Percentiles rank a stretch among this genome's conserved stretches.
Evolutionary conservation across 2,888 invertebrate species (phyloP).

Genomic region (Oscheius onirici): DNA sequence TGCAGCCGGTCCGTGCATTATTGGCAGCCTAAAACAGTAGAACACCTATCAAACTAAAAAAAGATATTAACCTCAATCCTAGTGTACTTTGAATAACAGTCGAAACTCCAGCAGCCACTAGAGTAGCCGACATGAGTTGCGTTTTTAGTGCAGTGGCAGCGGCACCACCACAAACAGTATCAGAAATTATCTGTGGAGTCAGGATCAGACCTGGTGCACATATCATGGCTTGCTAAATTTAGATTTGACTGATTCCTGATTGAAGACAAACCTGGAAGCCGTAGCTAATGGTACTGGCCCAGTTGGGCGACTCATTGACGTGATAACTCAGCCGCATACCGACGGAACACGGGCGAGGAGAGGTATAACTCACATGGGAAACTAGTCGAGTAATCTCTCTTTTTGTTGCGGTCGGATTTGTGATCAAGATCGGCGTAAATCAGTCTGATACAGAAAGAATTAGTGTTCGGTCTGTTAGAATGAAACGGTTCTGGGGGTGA

Average conservation of each 20-base stretch:
- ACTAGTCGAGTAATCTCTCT: too few relatives aligned
- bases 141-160: slow-evolving; percentile 56
- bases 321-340: slow-evolving; percentile 9
- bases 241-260: background rate
- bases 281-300: background rate
- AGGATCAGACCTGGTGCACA: slow-evolving; percentile 64
- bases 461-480: too few relatives aligned
- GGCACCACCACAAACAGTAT: slow-evolving; percentile 60
- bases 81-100: slow-evolving; percentile 64
- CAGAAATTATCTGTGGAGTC: slow-evolving; percentile 57
- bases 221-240: slow-evolving; percentile 62
- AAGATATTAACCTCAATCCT: slow-evolving; percentile 49
- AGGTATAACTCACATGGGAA: too few relatives aligned
- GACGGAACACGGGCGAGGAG: background rate
- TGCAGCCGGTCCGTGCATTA: slow-evolving; percentile 68
- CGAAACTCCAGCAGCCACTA: slow-evolving; percentile 59
- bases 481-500: too few relatives aligned
- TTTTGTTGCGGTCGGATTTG: too few relatives aligned
- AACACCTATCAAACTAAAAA: background rate
- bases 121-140: slow-evolving; percentile 60
- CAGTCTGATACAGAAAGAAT: too few relatives aligned
- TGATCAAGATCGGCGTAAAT: too few relatives aligned
- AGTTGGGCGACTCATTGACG: slow-evolving; percentile 26
- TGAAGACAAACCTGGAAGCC: slow-evolving; percentile 19
- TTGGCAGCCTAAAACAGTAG: slow-evolving; percentile 42